Conservation (phyloP, 2,797 vertebrate species). For the Tauraco hartlaubi region DNA sequence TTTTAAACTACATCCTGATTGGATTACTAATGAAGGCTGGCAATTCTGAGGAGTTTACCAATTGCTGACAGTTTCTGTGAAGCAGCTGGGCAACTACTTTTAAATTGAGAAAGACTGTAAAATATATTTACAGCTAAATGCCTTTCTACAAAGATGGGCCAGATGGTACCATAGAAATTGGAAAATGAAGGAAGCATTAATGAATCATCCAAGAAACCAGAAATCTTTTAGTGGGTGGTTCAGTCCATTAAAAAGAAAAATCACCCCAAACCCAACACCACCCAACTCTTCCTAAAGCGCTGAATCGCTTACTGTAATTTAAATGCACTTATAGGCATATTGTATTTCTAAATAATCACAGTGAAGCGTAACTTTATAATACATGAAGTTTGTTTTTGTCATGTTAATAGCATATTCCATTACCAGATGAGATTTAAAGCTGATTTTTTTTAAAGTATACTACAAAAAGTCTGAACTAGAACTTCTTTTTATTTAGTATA, state of each 20-base stretch:
- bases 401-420: background rate
- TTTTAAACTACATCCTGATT: constrained; percentile 69
- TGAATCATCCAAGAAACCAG: constrained; percentile 66
- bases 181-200: constrained; percentile 67
- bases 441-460: background rate
- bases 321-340: constrained; percentile 21
- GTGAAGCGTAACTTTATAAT: background rate
- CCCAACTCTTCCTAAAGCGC: constrained; percentile 18
- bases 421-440: background rate
- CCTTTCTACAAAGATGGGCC: constrained; percentile 57
- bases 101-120: constrained; percentile 69
- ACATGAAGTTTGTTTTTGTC: background rate
- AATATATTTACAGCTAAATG: constrained; percentile 69
- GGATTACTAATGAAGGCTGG: constrained; percentile 66
- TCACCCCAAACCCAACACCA: constrained; percentile 16
- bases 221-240: constrained; percentile 56
- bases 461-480: background rate
- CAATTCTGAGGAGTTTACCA: constrained; percentile 65
- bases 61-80: constrained; percentile 64
- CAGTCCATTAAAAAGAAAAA: constrained; percentile 69
- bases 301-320: constrained; percentile 20
- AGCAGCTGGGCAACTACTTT: constrained; percentile 72
- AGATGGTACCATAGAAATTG: constrained; percentile 71
- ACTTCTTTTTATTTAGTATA: background rate
- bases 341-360: constrained; percentile 43